Percentiles rank a stretch among this genome's conserved stretches.
Evolutionary conservation across 2,888 invertebrate species (phyloP).

Genomic region (Mythimna loreyi): DNA sequence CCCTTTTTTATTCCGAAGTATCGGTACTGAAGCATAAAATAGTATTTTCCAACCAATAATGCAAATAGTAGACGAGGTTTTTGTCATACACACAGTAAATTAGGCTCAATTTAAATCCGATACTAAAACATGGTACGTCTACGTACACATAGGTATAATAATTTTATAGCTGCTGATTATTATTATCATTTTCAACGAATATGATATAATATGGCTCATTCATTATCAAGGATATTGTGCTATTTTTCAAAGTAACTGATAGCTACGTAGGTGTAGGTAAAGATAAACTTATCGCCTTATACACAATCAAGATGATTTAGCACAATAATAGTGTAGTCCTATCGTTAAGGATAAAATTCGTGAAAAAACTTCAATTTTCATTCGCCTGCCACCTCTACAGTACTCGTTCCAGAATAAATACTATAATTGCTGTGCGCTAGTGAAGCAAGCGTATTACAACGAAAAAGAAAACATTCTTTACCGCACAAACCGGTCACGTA

Average conservation of each 20-base stretch:
- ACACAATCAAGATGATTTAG: constrained; percentile 25
- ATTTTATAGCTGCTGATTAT: constrained; percentile 31
- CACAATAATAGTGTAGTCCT: constrained; percentile 1
- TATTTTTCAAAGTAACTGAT: constrained; percentile 41
- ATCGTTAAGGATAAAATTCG: constrained; percentile 1
- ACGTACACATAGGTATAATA: constrained; percentile 6
- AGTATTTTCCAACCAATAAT: constrained; percentile 14
- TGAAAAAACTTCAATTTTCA: constrained; percentile 2
- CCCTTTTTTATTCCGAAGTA: constrained; percentile 2
- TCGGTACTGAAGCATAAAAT: not conserved
- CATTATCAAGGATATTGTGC: constrained; percentile 47
- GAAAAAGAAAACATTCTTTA: not conserved
- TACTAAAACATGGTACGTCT: constrained; percentile 10
- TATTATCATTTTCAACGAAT: constrained; percentile 24
- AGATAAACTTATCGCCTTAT: constrained; percentile 32
- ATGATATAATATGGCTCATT: constrained; percentile 38
- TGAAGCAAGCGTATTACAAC: not conserved
- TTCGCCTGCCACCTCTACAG: not conserved
- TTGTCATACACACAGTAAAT: constrained; percentile 10
- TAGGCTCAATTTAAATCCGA: constrained; percentile 9
- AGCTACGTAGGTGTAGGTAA: not conserved
- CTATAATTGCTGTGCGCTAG: not conserved
- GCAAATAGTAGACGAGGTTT: constrained; percentile 5
- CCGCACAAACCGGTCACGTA: not conserved
- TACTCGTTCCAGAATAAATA: not conserved